A percentile compares a stretch with the other conserved stretches of the same genome.
phyloP scores from a whole-genome alignment of 2,113 vertebrate species.

The Eulacestoma nigropectus region DNA sequence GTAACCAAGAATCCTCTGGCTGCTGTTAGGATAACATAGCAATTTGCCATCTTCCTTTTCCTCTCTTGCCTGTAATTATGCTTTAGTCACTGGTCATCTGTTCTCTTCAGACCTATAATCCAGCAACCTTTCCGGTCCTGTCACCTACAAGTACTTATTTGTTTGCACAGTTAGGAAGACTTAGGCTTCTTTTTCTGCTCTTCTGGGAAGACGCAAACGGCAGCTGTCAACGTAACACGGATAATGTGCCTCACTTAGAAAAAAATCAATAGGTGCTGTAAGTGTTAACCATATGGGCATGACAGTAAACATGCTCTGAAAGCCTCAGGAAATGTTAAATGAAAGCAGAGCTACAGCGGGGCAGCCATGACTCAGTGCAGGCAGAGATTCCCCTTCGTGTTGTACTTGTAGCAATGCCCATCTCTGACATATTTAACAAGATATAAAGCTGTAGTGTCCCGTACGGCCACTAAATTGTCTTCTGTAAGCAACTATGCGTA shows the following conservation, averaged over 20 bases:
- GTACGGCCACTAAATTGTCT: conserved; percentile 23
- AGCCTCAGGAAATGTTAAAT: background rate
- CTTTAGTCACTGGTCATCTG: conserved; percentile 4
- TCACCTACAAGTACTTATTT: background rate
- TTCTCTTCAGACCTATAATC: conserved; percentile 22
- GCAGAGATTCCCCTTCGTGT: background rate
- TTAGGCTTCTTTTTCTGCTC: background rate
- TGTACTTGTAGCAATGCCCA: background rate
- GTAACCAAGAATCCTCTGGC: background rate
- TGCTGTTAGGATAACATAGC: background rate
- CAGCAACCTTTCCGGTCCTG: background rate
- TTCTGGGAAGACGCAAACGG: background rate
- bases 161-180: background rate
- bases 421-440: background rate
- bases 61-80: conserved; percentile 34
- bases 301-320: background rate
- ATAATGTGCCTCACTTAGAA: background rate
- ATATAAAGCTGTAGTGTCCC: conserved; percentile 35
- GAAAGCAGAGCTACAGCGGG: background rate
- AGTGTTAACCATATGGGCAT: background rate
- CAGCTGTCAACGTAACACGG: rapidly evolving
- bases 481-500: background rate
- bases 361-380: background rate
- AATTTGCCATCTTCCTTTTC: conserved; percentile 22
- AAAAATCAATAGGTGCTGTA: background rate